A percentile compares a stretch with the other conserved stretches of the same genome.
Conservation (phyloP, 1,140 invertebrate genomes). For the Laupala kohalensis region DNA sequence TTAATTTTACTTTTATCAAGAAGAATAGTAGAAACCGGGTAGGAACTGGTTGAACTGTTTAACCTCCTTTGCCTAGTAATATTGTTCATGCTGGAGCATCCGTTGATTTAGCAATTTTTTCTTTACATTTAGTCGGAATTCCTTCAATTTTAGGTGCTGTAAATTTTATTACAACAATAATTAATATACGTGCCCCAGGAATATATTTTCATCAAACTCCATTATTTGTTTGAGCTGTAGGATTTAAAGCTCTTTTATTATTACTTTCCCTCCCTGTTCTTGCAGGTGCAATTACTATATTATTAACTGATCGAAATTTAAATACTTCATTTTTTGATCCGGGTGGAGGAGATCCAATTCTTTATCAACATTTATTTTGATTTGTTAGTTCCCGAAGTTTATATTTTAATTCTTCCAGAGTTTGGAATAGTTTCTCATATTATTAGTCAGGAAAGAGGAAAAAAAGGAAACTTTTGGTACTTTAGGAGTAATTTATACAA, state of each 20-base stretch:
- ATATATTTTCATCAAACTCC: slow-evolving; percentile 3
- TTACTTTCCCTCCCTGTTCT: slow-evolving; percentile 52
- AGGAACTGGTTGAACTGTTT: too few species aligned
- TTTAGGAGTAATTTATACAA: slow-evolving; percentile 25
- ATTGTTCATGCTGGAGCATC: too few species aligned
- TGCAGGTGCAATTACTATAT: slow-evolving; percentile 58
- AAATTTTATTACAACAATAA: too few species aligned
- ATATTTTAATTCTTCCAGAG: slow-evolving; percentile 53
- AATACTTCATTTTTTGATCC: slow-evolving; percentile 57
- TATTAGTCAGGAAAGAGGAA: slow-evolving; percentile 40
- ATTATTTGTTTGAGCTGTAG: slow-evolving; percentile 47
- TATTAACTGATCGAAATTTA: slow-evolving; percentile 54
- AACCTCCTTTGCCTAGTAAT: too few species aligned
- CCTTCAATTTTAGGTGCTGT: too few species aligned
- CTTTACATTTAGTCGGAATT: too few species aligned
- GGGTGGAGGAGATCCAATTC: slow-evolving; percentile 51
- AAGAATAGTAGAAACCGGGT: too few species aligned
- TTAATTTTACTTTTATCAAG: too few species aligned
- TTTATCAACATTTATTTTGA: slow-evolving; percentile 47
- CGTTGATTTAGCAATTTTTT: too few species aligned
- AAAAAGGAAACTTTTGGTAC: slow-evolving; percentile 43
- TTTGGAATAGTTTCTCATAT: slow-evolving; percentile 52
- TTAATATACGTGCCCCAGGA: too few species aligned
- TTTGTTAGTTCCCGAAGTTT: slow-evolving; percentile 29
- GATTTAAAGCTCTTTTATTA: slow-evolving; percentile 51